Percentiles rank a stretch among this genome's conserved stretches.
These are phyloP conservation scores for Macquaria ambigua DNA, from an alignment of 2,113 vertebrate genomes.

Conservation along the genomic window DNA sequence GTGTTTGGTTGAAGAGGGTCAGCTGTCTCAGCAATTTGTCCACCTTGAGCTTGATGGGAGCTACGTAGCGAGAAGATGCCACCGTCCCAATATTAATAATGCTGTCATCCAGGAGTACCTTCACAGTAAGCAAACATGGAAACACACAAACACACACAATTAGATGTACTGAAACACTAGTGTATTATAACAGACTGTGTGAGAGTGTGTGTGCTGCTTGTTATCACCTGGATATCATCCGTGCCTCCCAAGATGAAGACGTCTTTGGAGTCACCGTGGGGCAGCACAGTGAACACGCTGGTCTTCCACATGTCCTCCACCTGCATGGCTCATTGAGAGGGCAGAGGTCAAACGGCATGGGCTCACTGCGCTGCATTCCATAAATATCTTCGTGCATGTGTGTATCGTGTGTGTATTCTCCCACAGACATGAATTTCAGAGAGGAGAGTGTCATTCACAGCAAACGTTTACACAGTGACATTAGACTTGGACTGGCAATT, in stretches of 20 bases:
- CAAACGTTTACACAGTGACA: background rate
- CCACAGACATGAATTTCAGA: background rate
- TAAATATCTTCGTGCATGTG: background rate
- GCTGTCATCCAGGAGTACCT: conserved; percentile 89
- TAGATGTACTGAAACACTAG: background rate
- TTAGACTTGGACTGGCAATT: no score
- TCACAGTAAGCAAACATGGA: conserved; percentile 35
- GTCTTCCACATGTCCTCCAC: conserved; percentile 88
- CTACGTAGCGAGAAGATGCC: conserved; percentile 86
- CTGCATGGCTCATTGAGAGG: conserved; percentile 57
- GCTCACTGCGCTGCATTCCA: background rate
- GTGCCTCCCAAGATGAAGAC: conserved; percentile 89
- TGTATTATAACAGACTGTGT: background rate
- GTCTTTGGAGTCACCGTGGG: conserved; percentile 86
- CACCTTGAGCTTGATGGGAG: conserved; percentile 84
- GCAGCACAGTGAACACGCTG: conserved; percentile 85
- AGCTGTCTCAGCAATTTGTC: conserved; percentile 86
- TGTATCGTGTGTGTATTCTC: background rate
- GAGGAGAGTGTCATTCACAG: background rate
- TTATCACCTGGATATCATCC: conserved; percentile 88
- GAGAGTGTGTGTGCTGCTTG: background rate
- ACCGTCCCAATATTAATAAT: conserved; percentile 86
- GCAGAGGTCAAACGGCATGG: background rate
- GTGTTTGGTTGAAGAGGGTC: conserved; percentile 86
- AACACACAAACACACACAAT: conserved; percentile 1